Conservation (phyloP, 2,113 vertebrate genomes). For the Camelus dromedarius region DNA sequence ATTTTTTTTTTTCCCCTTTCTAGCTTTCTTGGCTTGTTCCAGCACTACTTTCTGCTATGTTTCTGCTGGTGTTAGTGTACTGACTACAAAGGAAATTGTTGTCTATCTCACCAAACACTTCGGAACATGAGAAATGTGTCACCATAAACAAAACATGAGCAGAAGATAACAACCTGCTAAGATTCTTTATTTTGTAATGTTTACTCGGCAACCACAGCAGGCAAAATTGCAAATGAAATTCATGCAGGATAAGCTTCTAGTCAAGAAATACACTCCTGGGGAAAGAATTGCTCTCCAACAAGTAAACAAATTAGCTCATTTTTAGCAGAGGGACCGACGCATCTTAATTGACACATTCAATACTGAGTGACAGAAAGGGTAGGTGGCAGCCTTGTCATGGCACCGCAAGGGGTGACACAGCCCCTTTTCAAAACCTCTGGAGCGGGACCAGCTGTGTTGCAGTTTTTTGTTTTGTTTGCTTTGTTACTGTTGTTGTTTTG, state of each 20-base stretch:
- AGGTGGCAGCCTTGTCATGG: background rate
- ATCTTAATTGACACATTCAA: background rate
- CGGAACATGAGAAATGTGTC: background rate
- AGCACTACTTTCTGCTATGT: background rate
- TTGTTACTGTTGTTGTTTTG: background rate
- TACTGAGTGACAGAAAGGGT: background rate
- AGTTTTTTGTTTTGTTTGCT: background rate
- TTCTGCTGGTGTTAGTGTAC: background rate
- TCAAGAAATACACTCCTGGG: constrained; percentile 19
- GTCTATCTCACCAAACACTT: background rate
- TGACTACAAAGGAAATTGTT: background rate
- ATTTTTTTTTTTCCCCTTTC: background rate
- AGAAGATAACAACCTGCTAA: constrained; percentile 14
- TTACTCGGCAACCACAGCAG: background rate
- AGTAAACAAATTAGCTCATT: background rate
- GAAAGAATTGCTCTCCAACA: background rate
- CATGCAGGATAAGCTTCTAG: constrained; percentile 9
- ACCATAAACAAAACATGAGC: constrained; percentile 42
- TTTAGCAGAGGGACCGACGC: background rate
- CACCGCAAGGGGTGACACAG: no score
- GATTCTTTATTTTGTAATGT: constrained; percentile 38
- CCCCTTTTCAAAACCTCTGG: background rate
- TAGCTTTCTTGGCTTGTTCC: background rate
- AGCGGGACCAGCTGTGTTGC: background rate
- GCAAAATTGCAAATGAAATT: constrained; percentile 52